Conservation (phyloP, 2,888 invertebrate genomes). For the Pogonocherus hispidulus region DNA sequence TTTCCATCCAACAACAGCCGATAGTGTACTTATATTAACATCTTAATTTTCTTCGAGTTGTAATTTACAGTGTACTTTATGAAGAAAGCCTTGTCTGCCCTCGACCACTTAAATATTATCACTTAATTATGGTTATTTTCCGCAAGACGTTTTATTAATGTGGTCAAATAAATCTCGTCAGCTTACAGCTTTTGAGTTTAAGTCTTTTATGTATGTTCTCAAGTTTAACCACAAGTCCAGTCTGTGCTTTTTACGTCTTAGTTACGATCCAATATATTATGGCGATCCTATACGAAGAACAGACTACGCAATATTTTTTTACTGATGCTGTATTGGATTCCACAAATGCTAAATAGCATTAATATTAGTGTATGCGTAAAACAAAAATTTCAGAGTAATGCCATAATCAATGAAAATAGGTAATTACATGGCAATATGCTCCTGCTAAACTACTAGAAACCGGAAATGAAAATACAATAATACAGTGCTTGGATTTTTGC, state of each 20-base stretch:
- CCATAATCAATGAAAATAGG: too few relatives aligned
- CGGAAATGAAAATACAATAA: too few relatives aligned
- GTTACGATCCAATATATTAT: slow-evolving; percentile 22
- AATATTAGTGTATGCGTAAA: too few relatives aligned
- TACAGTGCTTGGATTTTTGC: too few relatives aligned
- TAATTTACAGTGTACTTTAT: slow-evolving; percentile 38
- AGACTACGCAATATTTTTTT: not conserved
- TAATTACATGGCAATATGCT: too few relatives aligned
- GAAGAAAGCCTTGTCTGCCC: slow-evolving; percentile 23
- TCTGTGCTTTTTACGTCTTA: slow-evolving; percentile 18
- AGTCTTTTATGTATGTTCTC: slow-evolving; percentile 36
- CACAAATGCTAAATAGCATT: too few relatives aligned
- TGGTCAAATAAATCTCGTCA: slow-evolving; percentile 43
- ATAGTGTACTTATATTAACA: too few relatives aligned
- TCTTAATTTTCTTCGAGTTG: slow-evolving; percentile 44
- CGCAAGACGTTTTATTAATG: slow-evolving; percentile 36
- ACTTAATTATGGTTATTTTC: slow-evolving; percentile 46
- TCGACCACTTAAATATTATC: slow-evolving; percentile 42
- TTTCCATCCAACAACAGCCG: too few relatives aligned
- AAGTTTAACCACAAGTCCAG: slow-evolving; percentile 38
- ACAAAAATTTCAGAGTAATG: too few relatives aligned
- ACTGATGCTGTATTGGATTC: too few relatives aligned
- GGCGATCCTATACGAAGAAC: not conserved
- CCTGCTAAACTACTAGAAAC: too few relatives aligned
- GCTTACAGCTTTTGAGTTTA: slow-evolving; percentile 39